Base-by-base conservation (phyloP, 2,113 vertebrate species). In the Aix galericulata region DNA sequence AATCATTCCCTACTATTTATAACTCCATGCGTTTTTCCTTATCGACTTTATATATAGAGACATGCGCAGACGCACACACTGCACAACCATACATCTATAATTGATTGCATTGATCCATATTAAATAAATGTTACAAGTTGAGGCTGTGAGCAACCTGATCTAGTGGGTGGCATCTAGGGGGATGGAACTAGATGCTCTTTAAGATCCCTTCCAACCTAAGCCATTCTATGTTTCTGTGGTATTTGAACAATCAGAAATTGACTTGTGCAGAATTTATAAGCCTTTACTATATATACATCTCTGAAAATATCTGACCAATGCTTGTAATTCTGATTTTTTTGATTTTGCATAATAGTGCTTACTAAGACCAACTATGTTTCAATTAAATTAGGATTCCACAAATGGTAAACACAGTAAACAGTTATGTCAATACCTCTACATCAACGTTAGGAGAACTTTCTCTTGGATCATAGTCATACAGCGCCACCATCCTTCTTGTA, bases 381-480 rank as follows among this genome's bases (percentile, higher is more conserved):
- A 23, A 23, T 16, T 13, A 15, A 17, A 42, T 32, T 8, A 20
- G 2, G n/a, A 21, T 17, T 68, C 55, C 9, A 2, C 1, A 9
- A 9, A 6, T 1, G 8, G 29, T 3, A 14, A 27, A 16, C 29
- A 3, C n/a, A 38, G 38, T 2, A 0, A 58, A 3, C 4, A 3
- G 36, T 15, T 1, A 1, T 5, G 13, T 66, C 72, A 53, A 32
- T 98, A 99, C 99, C 99, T 99, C 99, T 10, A 99, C 99, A 1
- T 99, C 99, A 69, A 99, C 98, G 44, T 99, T 99, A 2, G 99
- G 99, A 17, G 99, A 99, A 96, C 99, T 99, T 82, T 99, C 99
- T 60, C 99, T 85, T 2, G 99, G 99, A 72, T 99, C 99, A 1
- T 99, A 99, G 89, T 99, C 99, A 0, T 99, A 99, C 52, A 99